These are phyloP conservation scores for Stenchaetothrips biformis DNA, from an alignment of 2,888 invertebrate genomes.

Conservation along the genomic window DNA sequence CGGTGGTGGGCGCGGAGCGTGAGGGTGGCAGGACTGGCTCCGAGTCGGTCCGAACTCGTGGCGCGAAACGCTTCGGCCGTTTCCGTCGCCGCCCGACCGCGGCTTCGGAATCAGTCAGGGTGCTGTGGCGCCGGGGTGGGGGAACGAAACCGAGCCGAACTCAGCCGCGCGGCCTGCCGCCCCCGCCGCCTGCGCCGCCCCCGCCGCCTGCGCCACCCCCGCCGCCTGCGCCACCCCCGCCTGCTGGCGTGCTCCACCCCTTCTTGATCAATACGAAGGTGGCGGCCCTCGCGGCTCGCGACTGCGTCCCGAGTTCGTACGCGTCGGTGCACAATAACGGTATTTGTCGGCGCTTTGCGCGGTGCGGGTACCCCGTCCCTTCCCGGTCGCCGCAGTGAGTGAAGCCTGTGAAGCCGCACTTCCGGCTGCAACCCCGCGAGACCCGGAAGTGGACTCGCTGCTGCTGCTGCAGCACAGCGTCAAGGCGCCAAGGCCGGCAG, in stretches of 20 bases:
- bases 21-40: too few species aligned
- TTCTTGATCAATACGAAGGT: background rate
- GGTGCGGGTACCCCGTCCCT: too few species aligned
- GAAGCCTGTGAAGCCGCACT: too few species aligned
- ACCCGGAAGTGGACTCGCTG: background rate
- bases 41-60: background rate
- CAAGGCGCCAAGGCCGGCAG: too few species aligned
- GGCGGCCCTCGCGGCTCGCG: background rate
- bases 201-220: too few species aligned
- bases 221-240: too few species aligned
- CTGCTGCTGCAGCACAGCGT: too few species aligned
- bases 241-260: too few species aligned
- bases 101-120: background rate
- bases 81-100: background rate
- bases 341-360: too few species aligned
- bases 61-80: constrained; percentile 18
- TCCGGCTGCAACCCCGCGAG: background rate
- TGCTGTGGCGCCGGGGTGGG: background rate
- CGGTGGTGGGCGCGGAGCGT: too few species aligned
- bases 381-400: too few species aligned
- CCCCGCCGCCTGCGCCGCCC: background rate
- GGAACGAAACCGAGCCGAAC: background rate
- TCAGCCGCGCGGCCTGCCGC: background rate
- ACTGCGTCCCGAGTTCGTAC: background rate
- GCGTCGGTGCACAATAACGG: too few species aligned